Evolutionary conservation across 2,113 vertebrate species (phyloP).

Genomic region (Poicephalus meyeri): DNA sequence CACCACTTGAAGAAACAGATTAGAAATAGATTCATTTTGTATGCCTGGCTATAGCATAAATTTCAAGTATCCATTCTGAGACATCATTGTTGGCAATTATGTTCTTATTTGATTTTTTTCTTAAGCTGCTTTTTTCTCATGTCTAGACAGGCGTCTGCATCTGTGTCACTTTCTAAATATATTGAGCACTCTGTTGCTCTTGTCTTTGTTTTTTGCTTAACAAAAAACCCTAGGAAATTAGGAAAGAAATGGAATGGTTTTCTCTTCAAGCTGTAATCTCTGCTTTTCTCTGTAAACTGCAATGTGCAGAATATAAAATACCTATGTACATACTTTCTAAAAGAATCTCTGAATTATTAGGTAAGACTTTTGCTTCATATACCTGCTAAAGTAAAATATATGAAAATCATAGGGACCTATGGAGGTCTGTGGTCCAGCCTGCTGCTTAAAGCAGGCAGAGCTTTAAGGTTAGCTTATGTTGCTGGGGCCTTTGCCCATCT

Average conservation of each 20-base stretch:
- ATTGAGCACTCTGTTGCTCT: not conserved
- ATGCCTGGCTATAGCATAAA: not conserved
- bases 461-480: not conserved
- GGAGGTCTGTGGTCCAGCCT: not conserved
- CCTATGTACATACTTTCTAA: rapidly evolving
- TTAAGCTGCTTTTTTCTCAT: slow-evolving; percentile 34
- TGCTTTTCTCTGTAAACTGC: not conserved
- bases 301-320: not conserved
- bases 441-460: not conserved
- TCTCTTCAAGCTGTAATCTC: not conserved
- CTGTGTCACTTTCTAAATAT: slow-evolving; percentile 44
- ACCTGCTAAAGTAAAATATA: not conserved
- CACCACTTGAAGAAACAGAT: not conserved
- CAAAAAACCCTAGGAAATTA: not conserved
- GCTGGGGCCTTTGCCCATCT: not conserved
- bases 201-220: not conserved
- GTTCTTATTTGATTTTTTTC: slow-evolving; percentile 29
- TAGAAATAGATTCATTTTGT: not conserved
- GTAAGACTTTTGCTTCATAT: not conserved
- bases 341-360: not conserved
- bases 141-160: slow-evolving; percentile 55
- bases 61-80: slow-evolving; percentile 35
- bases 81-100: slow-evolving; percentile 6
- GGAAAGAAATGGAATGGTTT: not conserved
- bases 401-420: not conserved